Evolutionary conservation across 2,888 invertebrate genomes (phyloP).

Genomic region (Bombylius discolor): DNA sequence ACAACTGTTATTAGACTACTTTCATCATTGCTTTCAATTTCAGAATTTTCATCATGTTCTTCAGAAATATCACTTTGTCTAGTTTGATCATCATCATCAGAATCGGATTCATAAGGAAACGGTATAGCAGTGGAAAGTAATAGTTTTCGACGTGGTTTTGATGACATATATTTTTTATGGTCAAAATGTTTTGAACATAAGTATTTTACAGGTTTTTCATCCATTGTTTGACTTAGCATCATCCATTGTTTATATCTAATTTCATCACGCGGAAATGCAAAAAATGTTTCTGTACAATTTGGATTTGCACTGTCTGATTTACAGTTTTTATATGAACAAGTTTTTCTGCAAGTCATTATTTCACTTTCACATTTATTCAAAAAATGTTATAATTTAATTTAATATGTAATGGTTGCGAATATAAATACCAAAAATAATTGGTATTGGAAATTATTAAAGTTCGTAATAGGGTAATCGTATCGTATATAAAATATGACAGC

Average conservation of each 20-base stretch:
- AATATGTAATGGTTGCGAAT: too few relatives aligned
- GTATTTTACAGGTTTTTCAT: conserved; percentile 1
- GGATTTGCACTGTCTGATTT: not conserved
- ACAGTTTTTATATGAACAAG: conserved; percentile 10
- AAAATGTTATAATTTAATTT: too few relatives aligned
- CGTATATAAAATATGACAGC: too few relatives aligned
- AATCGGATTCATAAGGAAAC: conserved; percentile 7
- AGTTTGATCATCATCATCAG: conserved; percentile 4
- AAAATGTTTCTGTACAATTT: conserved; percentile 6
- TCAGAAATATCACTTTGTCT: not conserved
- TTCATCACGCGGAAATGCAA: conserved; percentile 9
- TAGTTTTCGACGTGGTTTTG: conserved; percentile 10
- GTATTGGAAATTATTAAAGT: too few relatives aligned
- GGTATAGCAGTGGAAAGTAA: conserved; percentile 9
- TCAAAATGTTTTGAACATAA: conserved; percentile 13
- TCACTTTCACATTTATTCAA: too few relatives aligned
- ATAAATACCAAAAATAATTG: too few relatives aligned
- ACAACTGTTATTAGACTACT: too few relatives aligned
- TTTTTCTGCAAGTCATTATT: not conserved
- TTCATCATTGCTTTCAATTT: too few relatives aligned
- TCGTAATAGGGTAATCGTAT: too few relatives aligned
- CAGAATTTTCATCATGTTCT: too few relatives aligned
- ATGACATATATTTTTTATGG: conserved; percentile 10
- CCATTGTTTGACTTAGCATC: not conserved
- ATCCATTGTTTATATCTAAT: conserved; percentile 7